phyloP scores from a whole-genome alignment of 2,113 vertebrate species.

The Serilophus lunatus region DNA sequence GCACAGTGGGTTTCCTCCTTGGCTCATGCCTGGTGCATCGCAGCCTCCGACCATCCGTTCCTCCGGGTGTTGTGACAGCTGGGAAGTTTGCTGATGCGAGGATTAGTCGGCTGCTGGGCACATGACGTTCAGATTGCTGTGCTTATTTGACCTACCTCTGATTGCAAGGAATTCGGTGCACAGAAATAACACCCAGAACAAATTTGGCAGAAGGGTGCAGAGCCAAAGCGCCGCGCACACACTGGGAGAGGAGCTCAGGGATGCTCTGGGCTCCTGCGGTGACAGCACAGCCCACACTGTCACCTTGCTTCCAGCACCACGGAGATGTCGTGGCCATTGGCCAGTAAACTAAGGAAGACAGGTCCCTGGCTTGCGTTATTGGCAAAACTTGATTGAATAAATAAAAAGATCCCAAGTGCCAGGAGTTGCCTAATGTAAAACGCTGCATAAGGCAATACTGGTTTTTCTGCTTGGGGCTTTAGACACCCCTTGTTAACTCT shows the following conservation, averaged over 20 bases:
- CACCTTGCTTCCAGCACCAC: background rate
- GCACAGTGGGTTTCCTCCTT: background rate
- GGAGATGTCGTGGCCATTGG: background rate
- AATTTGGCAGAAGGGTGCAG: conserved; percentile 6
- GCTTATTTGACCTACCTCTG: conserved; percentile 61
- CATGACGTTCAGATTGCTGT: conserved; percentile 45
- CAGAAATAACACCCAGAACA: conserved; percentile 47
- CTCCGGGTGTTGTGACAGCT: conserved; percentile 18
- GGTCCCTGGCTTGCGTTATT: conserved; percentile 41
- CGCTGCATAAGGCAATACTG: background rate
- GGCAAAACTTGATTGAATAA: conserved; percentile 31
- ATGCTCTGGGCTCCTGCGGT: background rate
- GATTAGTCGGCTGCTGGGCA: conserved; percentile 36
- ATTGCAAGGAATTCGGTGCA: conserved; percentile 5
- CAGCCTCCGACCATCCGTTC: background rate
- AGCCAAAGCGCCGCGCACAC: background rate
- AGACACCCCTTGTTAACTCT: background rate
- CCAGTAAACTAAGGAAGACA: background rate
- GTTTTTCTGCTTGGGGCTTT: background rate
- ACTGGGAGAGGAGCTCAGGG: background rate
- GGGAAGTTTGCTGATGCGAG: conserved; percentile 13
- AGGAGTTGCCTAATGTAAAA: background rate
- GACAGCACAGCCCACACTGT: background rate
- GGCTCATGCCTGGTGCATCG: background rate
- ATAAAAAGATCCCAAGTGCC: background rate